Evolutionary conservation across 2,113 vertebrate genomes (phyloP).

Genomic region (Anhinga anhinga): DNA sequence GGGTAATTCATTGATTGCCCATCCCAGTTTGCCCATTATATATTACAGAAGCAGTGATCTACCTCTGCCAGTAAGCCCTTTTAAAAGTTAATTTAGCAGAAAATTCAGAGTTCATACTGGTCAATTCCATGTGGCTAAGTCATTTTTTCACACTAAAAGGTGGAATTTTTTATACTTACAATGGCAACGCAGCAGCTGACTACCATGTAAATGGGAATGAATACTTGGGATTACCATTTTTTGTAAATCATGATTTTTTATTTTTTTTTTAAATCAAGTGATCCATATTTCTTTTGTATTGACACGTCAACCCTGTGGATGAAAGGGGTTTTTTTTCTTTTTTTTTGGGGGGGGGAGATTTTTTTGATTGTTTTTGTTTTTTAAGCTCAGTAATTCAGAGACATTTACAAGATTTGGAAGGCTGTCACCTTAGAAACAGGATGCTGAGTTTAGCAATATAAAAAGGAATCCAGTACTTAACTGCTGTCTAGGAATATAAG

Average conservation of each 20-base stretch:
- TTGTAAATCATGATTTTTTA: constrained; percentile 54
- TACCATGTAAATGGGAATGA: constrained; percentile 48
- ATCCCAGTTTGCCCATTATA: constrained; percentile 58
- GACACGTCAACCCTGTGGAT: constrained; percentile 70
- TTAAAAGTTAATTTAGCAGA: constrained; percentile 59
- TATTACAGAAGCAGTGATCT: constrained; percentile 76
- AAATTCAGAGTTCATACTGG: constrained; percentile 46
- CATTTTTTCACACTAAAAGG: constrained; percentile 49
- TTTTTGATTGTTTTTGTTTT: not conserved
- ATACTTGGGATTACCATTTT: constrained; percentile 53
- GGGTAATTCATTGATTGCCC: constrained; percentile 46
- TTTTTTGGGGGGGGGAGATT: not conserved
- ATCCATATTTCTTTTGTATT: constrained; percentile 65
- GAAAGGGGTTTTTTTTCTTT: not conserved
- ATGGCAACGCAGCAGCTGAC: constrained; percentile 68
- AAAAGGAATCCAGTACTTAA: constrained; percentile 70
- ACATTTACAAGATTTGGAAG: constrained; percentile 66
- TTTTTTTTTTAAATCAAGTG: not conserved
- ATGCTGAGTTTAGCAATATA: constrained; percentile 69
- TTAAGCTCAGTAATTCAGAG: constrained; percentile 58
- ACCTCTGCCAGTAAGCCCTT: constrained; percentile 79
- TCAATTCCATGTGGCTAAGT: constrained; percentile 53
- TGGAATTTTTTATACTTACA: constrained; percentile 64
- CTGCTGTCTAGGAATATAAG: constrained; percentile 71
- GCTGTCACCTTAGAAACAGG: constrained; percentile 56